A percentile compares a stretch with the other conserved stretches of the same genome.
phyloP scores from a whole-genome alignment of 1,140 invertebrate genomes.

The Hyles vespertilio region DNA sequence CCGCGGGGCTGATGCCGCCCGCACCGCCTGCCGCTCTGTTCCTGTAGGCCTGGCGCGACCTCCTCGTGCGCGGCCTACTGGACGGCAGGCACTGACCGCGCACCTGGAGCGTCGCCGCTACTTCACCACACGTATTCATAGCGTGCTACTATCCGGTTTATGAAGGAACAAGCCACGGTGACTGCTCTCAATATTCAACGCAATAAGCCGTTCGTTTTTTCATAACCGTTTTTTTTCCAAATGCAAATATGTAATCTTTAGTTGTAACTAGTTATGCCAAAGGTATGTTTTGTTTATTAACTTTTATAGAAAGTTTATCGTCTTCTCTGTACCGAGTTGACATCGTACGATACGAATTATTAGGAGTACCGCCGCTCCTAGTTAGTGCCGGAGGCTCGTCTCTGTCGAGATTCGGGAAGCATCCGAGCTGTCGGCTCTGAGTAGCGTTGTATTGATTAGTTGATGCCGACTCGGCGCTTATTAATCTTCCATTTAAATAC shows the following conservation, averaged over 20 bases:
- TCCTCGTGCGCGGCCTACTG: conserved; percentile 65
- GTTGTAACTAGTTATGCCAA: conserved; percentile 17
- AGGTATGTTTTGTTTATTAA: conserved; percentile 6
- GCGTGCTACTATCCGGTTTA: conserved; percentile 1
- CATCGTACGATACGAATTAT: no score
- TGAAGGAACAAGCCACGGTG: conserved; percentile 5
- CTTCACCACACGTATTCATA: neutral
- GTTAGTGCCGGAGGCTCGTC: no score
- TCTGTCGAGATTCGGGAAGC: no score
- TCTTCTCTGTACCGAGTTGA: no score
- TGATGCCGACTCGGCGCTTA: neutral
- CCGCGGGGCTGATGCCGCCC: conserved; percentile 31
- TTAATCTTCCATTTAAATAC: conserved; percentile 10
- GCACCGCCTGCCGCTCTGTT: conserved; percentile 54
- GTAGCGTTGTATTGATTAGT: no score
- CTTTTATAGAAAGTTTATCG: no score
- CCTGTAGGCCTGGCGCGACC: conserved; percentile 72
- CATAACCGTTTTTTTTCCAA: neutral
- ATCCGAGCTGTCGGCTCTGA: no score
- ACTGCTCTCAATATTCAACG: no score
- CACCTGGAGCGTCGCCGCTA: conserved; percentile 52
- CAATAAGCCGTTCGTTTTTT: conserved; percentile 4
- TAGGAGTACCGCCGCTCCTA: no score
- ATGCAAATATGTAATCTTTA: conserved; percentile 2
- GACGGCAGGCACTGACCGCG: conserved; percentile 52